Evolutionary conservation across 1,140 invertebrate genomes (phyloP).

Genomic region (Galendromus occidentalis): DNA sequence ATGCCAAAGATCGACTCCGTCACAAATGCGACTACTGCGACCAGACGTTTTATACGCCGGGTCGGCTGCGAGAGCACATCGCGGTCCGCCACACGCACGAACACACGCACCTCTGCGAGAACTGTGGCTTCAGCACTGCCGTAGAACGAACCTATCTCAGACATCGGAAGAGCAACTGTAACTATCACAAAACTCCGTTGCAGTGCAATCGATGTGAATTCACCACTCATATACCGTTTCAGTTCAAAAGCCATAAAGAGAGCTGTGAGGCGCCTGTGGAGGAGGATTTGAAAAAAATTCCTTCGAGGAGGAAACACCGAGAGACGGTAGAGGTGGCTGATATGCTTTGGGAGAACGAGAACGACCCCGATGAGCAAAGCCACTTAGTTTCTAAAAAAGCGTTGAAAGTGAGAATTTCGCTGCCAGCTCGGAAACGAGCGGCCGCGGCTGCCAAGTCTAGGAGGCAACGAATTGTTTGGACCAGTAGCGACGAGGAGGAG

Average conservation of each 20-base stretch:
- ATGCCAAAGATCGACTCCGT: neutral
- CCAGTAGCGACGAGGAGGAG: neutral
- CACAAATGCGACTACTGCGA: constrained; percentile 8
- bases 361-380: no score
- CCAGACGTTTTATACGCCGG: neutral
- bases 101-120: constrained; percentile 3
- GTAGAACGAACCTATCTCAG: neutral
- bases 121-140: constrained; percentile 6
- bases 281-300: neutral
- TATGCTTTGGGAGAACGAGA: neutral
- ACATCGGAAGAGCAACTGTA: constrained; percentile 6
- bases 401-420: neutral
- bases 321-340: neutral
- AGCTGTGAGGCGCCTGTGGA: neutral
- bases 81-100: constrained; percentile 1
- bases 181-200: neutral
- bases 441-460: neutral
- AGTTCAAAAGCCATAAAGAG: neutral
- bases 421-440: neutral
- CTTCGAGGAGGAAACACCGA: neutral
- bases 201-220: neutral
- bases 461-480: neutral
- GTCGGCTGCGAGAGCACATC: neutral
- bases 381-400: neutral
- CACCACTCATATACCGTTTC: neutral